phyloP scores from a whole-genome alignment of 1,140 invertebrate genomes.

The Pseudachorutes palmiensis region DNA sequence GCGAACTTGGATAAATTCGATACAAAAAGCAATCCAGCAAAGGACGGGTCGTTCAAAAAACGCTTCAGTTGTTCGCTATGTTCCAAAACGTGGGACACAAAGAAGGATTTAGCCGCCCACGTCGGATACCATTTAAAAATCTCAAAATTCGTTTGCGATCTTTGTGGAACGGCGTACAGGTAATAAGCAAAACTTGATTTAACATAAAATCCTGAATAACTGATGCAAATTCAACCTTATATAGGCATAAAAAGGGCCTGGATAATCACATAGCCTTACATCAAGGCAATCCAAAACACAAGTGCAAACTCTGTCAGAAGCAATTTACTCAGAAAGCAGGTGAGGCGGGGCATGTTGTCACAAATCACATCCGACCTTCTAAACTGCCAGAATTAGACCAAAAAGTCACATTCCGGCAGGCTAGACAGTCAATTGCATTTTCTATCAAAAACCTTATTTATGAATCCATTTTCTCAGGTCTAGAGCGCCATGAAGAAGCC shows the following conservation, averaged over 20 bases:
- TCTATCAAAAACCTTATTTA: not conserved
- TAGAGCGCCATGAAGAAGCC: slow-evolving; percentile 27
- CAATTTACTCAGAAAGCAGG: slow-evolving; percentile 1
- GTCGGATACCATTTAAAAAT: slow-evolving; percentile 42
- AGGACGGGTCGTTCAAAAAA: too few species aligned
- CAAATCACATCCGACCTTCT: too few species aligned
- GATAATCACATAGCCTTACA: not conserved
- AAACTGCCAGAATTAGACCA: too few species aligned
- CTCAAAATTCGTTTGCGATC: slow-evolving; percentile 49
- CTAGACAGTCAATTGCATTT: not conserved
- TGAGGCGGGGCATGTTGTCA: too few species aligned
- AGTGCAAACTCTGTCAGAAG: slow-evolving; percentile 23
- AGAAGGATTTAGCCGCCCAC: slow-evolving; percentile 44
- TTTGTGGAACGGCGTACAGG: slow-evolving; percentile 52
- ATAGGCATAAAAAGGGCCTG: not conserved
- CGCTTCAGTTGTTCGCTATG: slow-evolving; percentile 43
- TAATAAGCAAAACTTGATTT: not conserved
- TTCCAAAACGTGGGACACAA: slow-evolving; percentile 43
- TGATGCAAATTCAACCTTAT: too few species aligned
- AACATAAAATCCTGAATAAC: too few species aligned
- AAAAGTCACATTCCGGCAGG: too few species aligned
- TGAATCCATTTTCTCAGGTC: not conserved
- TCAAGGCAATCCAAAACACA: not conserved
- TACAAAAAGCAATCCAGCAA: too few species aligned
- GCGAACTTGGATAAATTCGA: too few species aligned